These are phyloP conservation scores for Lordiphosa fenestrarum DNA, from an alignment of 2,888 invertebrate genomes.

Conservation along the genomic window DNA sequence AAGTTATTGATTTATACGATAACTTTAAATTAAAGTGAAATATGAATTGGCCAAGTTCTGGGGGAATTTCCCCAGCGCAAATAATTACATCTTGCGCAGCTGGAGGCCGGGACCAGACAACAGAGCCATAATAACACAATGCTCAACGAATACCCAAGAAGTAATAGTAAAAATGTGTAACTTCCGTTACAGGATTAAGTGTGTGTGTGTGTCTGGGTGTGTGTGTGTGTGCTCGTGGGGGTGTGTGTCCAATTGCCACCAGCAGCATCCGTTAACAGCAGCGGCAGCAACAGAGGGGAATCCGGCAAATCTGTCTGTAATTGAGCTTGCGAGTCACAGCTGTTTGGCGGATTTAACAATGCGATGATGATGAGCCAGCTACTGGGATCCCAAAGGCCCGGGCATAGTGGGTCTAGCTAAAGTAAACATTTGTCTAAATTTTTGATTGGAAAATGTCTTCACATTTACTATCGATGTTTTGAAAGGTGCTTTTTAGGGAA, in stretches of 20 bases:
- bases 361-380: constrained; percentile 55
- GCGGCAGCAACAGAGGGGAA: background rate
- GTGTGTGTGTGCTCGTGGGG: constrained; percentile 1
- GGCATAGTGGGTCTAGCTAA: too few species aligned
- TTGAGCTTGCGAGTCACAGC: constrained; percentile 53
- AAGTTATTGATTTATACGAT: constrained; percentile 66
- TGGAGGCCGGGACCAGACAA: constrained; percentile 12
- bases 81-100: constrained; percentile 40
- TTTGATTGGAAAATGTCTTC: too few species aligned
- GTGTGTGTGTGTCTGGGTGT: background rate
- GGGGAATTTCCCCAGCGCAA: constrained; percentile 17
- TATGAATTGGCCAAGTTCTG: constrained; percentile 17
- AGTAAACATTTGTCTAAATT: too few species aligned
- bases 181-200: constrained; percentile 34
- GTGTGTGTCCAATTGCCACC: constrained; percentile 28
- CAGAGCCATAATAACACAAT: constrained; percentile 20
- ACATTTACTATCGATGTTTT: too few species aligned
- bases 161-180: constrained; percentile 27
- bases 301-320: constrained; percentile 44
- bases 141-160: constrained; percentile 12
- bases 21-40: constrained; percentile 49
- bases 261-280: background rate
- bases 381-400: constrained; percentile 1
- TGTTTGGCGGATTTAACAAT: constrained; percentile 55
- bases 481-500: too few species aligned